Evolutionary conservation across 2,888 invertebrate genomes (phyloP).

Genomic region (Diploptera punctata): DNA sequence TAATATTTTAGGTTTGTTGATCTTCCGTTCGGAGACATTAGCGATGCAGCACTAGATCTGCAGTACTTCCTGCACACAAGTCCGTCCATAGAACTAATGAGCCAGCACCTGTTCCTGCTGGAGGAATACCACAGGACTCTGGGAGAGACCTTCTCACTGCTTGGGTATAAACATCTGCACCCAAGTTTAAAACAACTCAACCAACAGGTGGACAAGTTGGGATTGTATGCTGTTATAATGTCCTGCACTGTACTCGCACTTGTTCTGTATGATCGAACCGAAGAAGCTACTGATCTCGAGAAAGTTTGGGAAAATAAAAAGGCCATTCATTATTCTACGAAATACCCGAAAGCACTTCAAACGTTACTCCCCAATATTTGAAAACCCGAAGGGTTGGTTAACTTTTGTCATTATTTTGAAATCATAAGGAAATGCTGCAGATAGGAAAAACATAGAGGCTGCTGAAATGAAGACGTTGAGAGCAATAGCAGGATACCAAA

Average conservation of each 20-base stretch:
- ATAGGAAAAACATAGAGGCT: too few species aligned
- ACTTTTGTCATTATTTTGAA: too few species aligned
- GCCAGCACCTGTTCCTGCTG: not conserved
- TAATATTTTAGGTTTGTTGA: not conserved
- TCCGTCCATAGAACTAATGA: not conserved
- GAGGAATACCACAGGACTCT: not conserved
- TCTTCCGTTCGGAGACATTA: not conserved
- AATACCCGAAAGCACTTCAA: too few species aligned
- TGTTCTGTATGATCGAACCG: too few species aligned
- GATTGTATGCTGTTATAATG: not conserved
- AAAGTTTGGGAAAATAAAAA: too few species aligned
- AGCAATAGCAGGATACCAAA: too few species aligned
- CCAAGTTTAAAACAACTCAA: not conserved
- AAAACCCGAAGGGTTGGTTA: too few species aligned
- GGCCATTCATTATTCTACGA: too few species aligned
- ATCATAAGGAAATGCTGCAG: too few species aligned
- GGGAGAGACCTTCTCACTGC: not conserved
- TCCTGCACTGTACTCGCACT: not conserved
- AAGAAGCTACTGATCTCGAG: too few species aligned
- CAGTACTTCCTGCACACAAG: not conserved
- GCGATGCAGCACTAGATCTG: constrained; percentile 4
- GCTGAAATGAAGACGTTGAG: too few species aligned
- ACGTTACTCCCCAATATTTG: too few species aligned
- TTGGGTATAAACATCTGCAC: not conserved
- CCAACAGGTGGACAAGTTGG: not conserved